Conservation (phyloP, 2,113 vertebrate genomes). For the Poeciliopsis occidentalis region DNA sequence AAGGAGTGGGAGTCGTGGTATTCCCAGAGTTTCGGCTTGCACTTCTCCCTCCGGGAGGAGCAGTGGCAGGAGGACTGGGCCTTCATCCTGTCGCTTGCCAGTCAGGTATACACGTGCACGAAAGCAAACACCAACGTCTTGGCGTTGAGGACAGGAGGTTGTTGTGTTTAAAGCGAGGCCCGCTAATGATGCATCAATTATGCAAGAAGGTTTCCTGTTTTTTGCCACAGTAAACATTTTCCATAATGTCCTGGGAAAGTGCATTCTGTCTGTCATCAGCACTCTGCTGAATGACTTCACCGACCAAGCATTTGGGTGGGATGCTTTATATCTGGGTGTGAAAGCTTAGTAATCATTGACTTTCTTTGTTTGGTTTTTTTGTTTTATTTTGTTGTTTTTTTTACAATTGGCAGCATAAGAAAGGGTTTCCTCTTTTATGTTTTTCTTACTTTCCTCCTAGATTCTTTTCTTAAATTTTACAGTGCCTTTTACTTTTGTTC, state of each 20-base stretch:
- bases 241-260: slow-evolving; percentile 37
- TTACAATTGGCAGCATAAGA: slow-evolving; percentile 17
- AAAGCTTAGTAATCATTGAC: slow-evolving; percentile 28
- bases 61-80: slow-evolving; percentile 99
- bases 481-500: slow-evolving; percentile 32
- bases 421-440: neutral
- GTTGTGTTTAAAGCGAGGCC: slow-evolving; percentile 39
- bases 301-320: slow-evolving; percentile 45
- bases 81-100: slow-evolving; percentile 97
- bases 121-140: slow-evolving; percentile 12
- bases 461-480: neutral
- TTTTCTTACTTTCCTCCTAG: neutral
- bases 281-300: slow-evolving; percentile 36
- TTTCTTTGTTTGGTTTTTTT: slow-evolving; percentile 11
- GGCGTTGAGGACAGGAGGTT: neutral
- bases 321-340: slow-evolving; percentile 43
- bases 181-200: slow-evolving; percentile 50
- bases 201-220: slow-evolving; percentile 33
- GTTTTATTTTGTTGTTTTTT: slow-evolving; percentile 9
- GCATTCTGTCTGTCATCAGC: slow-evolving; percentile 58
- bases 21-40: slow-evolving; percentile 97
- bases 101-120: slow-evolving; percentile 84
- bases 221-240: slow-evolving; percentile 21
- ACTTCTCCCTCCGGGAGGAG: slow-evolving; percentile 95
- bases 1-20: slow-evolving; percentile 99